Conservation (phyloP, 2,797 vertebrate species). For the Phylloscopus collybita region DNA sequence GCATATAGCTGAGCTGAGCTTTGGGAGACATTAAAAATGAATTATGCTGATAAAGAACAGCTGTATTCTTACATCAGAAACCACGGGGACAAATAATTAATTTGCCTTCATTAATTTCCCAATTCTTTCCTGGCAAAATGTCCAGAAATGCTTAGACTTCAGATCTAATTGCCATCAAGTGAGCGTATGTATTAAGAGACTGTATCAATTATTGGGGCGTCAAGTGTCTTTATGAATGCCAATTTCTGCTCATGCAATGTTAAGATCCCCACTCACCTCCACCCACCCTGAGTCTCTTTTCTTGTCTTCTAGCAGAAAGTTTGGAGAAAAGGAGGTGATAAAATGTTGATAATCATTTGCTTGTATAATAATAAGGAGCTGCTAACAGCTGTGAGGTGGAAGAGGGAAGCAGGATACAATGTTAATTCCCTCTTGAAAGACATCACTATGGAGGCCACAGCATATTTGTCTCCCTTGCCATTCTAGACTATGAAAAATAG, state of each 20-base stretch:
- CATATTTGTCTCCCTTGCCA: neutral
- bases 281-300: neutral
- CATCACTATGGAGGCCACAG: neutral
- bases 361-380: neutral
- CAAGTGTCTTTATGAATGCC: neutral
- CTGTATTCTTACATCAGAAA: constrained; percentile 52
- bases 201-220: neutral
- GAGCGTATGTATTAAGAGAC: neutral
- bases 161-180: constrained; percentile 3
- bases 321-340: neutral
- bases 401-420: neutral
- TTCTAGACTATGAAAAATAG: neutral
- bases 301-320: neutral
- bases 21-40: constrained; percentile 45
- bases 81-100: constrained; percentile 54
- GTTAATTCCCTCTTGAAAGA: neutral
- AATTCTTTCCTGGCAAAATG: constrained; percentile 26
- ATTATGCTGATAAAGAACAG: constrained; percentile 48
- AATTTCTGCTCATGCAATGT: neutral
- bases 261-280: neutral
- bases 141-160: constrained; percentile 25
- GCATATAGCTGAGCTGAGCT: constrained; percentile 21
- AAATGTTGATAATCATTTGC: neutral
- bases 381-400: neutral
- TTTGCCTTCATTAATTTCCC: constrained; percentile 47